A percentile compares a stretch with the other conserved stretches of the same genome.
phyloP scores from a whole-genome alignment of 2,113 vertebrate species.

The Edolisoma coerulescens region DNA sequence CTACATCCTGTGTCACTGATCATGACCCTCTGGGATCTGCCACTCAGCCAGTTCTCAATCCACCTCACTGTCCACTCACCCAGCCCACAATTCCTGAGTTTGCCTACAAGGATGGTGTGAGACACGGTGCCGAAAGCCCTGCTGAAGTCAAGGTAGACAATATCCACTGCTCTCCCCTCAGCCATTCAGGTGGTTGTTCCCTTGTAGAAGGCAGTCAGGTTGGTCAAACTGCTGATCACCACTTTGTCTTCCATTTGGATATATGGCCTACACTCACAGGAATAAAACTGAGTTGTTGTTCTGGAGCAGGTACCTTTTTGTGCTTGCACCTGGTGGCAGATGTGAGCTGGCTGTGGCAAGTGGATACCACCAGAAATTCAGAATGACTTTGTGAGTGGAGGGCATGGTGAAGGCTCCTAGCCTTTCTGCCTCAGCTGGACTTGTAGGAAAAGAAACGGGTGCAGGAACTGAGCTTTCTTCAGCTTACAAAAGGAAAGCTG shows the following conservation, averaged over 20 bases:
- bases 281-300: neutral
- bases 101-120: fast-evolving
- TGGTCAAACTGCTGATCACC: neutral
- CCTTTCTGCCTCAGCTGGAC: neutral
- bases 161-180: neutral
- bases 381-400: neutral
- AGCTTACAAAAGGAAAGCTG: neutral
- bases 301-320: neutral
- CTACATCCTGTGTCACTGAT: neutral
- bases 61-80: neutral
- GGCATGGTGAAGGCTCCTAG: neutral
- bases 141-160: neutral
- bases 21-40: neutral
- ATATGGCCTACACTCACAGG: neutral
- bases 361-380: neutral
- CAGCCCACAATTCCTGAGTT: neutral
- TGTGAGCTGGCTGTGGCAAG: no score
- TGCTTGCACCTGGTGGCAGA: neutral
- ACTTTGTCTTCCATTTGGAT: neutral
- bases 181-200: neutral
- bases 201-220: neutral
- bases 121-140: fast-evolving
- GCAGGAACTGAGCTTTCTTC: neutral
- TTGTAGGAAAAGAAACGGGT: neutral
- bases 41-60: neutral